phyloP scores from a whole-genome alignment of 2,113 vertebrate species.

The Grantiella picta region DNA sequence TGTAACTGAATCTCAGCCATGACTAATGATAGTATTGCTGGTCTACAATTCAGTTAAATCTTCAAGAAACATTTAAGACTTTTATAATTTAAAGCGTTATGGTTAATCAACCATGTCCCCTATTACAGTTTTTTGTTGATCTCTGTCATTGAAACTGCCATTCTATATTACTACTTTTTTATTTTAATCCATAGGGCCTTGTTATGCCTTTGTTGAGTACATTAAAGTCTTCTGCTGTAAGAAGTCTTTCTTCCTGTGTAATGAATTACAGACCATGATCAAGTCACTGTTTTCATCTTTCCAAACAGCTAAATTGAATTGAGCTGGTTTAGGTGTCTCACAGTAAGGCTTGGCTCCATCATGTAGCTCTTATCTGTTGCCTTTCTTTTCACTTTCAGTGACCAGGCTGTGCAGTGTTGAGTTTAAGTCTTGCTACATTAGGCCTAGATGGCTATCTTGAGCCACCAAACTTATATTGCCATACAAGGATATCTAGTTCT shows the following conservation, averaged over 20 bases:
- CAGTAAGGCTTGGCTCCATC: neutral
- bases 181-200: neutral
- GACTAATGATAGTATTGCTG: conserved; percentile 24
- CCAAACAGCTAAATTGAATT: neutral
- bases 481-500: neutral
- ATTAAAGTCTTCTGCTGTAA: neutral
- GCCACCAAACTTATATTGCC: neutral
- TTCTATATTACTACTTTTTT: neutral
- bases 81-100: neutral
- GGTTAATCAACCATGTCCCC: neutral
- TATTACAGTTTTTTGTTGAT: neutral
- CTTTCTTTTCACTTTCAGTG: neutral
- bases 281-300: neutral
- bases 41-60: conserved; percentile 22
- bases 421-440: neutral
- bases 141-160: neutral
- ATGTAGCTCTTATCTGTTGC: neutral
- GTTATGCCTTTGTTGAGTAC: neutral
- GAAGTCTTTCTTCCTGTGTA: neutral
- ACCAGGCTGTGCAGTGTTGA: neutral
- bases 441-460: neutral
- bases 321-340: neutral
- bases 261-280: neutral
- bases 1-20: neutral
- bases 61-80: conserved; percentile 24